Percentiles rank a stretch among this genome's conserved stretches.
Evolutionary conservation across 2,888 invertebrate species (phyloP).

Genomic region (Arctia plantaginis): DNA sequence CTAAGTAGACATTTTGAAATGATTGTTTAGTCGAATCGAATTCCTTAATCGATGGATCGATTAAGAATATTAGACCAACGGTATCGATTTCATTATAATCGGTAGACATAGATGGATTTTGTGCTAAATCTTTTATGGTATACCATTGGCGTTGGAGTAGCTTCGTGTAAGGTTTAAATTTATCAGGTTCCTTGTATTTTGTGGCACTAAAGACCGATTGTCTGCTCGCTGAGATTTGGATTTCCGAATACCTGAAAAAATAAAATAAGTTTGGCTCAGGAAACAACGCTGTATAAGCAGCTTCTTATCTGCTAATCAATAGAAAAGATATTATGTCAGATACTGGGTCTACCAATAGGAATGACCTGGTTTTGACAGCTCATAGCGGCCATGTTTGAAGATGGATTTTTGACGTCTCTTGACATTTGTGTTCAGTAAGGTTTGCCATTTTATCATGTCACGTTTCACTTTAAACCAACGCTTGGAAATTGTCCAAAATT

Average conservation of each 20-base stretch:
- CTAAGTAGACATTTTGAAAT: slow-evolving; percentile 87
- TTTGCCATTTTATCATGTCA: too few relatives aligned
- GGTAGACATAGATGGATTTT: slow-evolving; percentile 60
- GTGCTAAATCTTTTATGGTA: slow-evolving; percentile 77
- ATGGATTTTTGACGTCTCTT: too few relatives aligned
- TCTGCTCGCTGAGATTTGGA: slow-evolving; percentile 85
- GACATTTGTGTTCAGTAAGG: too few relatives aligned
- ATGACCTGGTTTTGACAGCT: too few relatives aligned
- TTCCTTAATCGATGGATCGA: slow-evolving; percentile 80
- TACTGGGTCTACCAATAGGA: too few relatives aligned
- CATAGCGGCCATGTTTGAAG: too few relatives aligned
- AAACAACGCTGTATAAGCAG: too few relatives aligned
- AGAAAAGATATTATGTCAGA: too few relatives aligned
- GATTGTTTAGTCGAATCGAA: slow-evolving; percentile 68
- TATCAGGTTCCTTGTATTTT: slow-evolving; percentile 58
- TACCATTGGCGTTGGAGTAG: slow-evolving; percentile 72
- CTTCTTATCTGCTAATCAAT: too few relatives aligned
- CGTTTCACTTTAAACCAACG: too few relatives aligned
- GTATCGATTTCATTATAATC: slow-evolving; percentile 91
- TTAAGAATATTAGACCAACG: slow-evolving; percentile 88
- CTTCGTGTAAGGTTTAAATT: slow-evolving; percentile 45
- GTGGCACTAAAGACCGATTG: slow-evolving; percentile 78
- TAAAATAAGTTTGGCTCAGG: background rate
- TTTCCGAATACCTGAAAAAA: slow-evolving; percentile 79
- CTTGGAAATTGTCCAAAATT: too few relatives aligned